Evolutionary conservation across 2,888 invertebrate genomes (phyloP), one percentile per base, ranked within the genome.

Genomic region (Acheta domesticus): DNA sequence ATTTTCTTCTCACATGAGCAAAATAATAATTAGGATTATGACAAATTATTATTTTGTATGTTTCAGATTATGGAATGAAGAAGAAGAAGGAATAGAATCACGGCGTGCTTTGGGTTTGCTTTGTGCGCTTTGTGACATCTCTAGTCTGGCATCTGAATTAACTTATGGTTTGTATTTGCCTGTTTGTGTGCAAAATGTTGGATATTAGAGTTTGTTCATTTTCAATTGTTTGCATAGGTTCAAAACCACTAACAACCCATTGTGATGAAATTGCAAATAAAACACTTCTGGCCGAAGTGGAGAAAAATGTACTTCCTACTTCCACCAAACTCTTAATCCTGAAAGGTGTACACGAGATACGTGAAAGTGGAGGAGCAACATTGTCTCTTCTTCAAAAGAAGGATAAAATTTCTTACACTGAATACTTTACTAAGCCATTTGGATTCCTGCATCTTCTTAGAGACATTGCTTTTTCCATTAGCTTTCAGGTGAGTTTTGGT

Each of bases 111-210:
- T 62, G 14, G 62, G 62, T n/a, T 62, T 62, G 62, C 62, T 62
- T 62, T 62, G 62, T 62, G 62, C 62, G 11, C 62, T 62, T n/a
- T 62, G 62, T n/a, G n/a, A 62, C n/a, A n/a, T 62, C n/a, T 62
- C 62, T 0, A 62, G 62, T 62, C 1, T 62, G 62, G 62, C 62
- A 62, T 62, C 16, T 62, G 62, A 62, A 19, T 62, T 62, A 11
- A 62, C 62, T 14, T 62, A 62, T 62, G 62, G 62, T 62, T 62
- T 14, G 62, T 62, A 62, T 62, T 62, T 62, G 16, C 16, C 4
- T 19, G 4, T 62, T 62, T n/a, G 16, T 62, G 8, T 1, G 1
- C 36, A 36, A 36, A 36, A 36, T 36, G 36, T 36, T 36, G 36
- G 8, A 5, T 8, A 36, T 36, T 4, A 8, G 5, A 36, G 36